Percentiles rank a stretch among this genome's conserved stretches.
These are phyloP conservation scores for Sterna hirundo DNA, from an alignment of 2,113 vertebrate species.

Conservation along the genomic window DNA sequence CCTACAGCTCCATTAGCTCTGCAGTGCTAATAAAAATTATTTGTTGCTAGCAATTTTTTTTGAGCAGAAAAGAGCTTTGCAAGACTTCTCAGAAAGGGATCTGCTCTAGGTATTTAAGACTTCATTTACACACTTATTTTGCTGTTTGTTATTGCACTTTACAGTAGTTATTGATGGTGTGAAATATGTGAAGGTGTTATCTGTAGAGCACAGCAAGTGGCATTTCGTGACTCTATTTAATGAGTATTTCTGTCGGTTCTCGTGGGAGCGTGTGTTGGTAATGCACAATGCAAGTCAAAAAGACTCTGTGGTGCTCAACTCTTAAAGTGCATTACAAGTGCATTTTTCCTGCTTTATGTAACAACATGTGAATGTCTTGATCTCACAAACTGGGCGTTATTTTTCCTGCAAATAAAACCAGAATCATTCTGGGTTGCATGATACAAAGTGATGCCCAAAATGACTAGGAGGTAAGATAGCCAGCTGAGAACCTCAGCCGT, in stretches of 20 bases:
- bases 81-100: background rate
- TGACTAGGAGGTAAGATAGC: background rate
- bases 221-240: background rate
- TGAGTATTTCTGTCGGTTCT: background rate
- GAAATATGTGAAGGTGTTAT: background rate
- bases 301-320: background rate
- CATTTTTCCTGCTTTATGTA: background rate
- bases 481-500: background rate
- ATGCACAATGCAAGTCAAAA: background rate
- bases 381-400: background rate
- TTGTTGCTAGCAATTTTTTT: background rate
- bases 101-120: background rate
- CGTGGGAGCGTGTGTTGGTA: accelerated
- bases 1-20: slow-evolving; percentile 37
- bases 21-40: slow-evolving; percentile 18
- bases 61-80: background rate
- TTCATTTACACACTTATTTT: background rate
- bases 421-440: background rate
- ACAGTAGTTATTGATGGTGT: background rate
- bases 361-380: background rate
- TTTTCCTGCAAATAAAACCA: background rate
- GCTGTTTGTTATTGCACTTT: background rate
- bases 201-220: background rate
- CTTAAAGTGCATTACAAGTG: background rate
- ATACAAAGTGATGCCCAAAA: background rate